Base-by-base conservation (phyloP, 2,888 invertebrate genomes). In the Eueremaeus valkanovi region DNA sequence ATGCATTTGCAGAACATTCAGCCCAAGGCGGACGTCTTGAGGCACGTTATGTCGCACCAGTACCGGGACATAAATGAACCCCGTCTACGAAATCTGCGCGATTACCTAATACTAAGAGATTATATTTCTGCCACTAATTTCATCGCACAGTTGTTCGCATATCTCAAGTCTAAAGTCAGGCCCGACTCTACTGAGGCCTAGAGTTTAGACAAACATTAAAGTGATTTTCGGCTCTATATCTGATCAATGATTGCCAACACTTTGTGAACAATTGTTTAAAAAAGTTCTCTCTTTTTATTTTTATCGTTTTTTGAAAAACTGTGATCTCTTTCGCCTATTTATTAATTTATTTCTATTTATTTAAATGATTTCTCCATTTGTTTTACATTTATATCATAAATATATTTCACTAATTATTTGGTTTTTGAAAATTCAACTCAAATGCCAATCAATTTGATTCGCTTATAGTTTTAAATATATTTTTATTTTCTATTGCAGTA, bases 51-150 rank as follows among this genome's bases (percentile, higher is more conserved):
- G 84, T 78, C 80, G 72, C 80, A 81, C 49, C 80, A 82, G 49
- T 81, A 81, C 80, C 82, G 81, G 27, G 81, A 84, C 76, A 79
- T 84, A 78, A 61, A 40, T 24, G 81, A 81, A 13, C 78, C 80
- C 45, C 85, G 86, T 6, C 81, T 81, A 58, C 83, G 87, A 36
- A 85, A 86, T 78, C 80, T 87, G 2, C 84, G 89, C 31, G 88
- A 89, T 81, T 88, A 87, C 86, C 79, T 88, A 77, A 88, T 89
- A 79, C 86, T 87, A 81, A 83, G 88, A 68, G 89, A 89, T 80
- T 89, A 88, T 83, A 86, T 88, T 83, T 87, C 87, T 81, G 85
- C 85, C 6, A 83, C 89, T 63, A 86, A 88, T 79, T 88, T 87
- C 82, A 84, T 88, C 73, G 82, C 84, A 21, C 83, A 88, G 78